Evolutionary conservation across 2,888 invertebrate genomes (phyloP), one percentile per base, ranked within the genome.

Genomic region (Drosophila neonasuta): DNA sequence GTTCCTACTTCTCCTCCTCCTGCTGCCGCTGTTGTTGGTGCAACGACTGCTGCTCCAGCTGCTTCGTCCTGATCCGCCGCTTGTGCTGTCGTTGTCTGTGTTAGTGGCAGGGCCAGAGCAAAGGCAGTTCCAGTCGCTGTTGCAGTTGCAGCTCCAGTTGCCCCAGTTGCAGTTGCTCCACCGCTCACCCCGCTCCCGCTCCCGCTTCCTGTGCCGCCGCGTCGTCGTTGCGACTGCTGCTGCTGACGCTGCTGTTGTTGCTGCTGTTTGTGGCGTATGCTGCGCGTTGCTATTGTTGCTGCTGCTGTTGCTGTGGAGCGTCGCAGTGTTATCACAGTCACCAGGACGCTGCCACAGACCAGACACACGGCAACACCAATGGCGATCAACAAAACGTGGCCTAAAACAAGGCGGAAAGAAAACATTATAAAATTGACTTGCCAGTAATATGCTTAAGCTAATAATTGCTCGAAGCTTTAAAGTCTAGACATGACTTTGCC

Each of bases 71-170:
- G 60, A 42, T 63, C 67, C 60, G 77, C 70, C 58, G 77, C 70
- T 63, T 52, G 62, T 50, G 63, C 52, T 88, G 89, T 84, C 58
- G 74, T 48, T 63, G 88, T 81, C 79, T 83, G 81, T 71, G 87
- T 84, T 87, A 89, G 89, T 88, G 91, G 88, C 79, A 90, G 89
- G 87, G 90, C 90, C 90, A 90, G 90, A 88, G 90, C 89, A 88
- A 88, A 82, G 80, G 85, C 78, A 61, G 80, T 81, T 52, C 42
- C 65, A 6, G 56, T 75, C 55, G 69, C 58, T 48, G 51, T 51
- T n/a, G 34, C 20, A 44, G 44, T 32, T 20, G n/a, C 45, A 57
- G 30, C 24, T 24, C 24, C 24, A 48, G 41, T 13, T 13, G 46
- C 46, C 29, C 75, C 70, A 58, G 39, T 58, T 11, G 75, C 61